A percentile compares a stretch with the other conserved stretches of the same genome.
Conservation (phyloP, 2,797 vertebrate species). For the Falco naumanni region DNA sequence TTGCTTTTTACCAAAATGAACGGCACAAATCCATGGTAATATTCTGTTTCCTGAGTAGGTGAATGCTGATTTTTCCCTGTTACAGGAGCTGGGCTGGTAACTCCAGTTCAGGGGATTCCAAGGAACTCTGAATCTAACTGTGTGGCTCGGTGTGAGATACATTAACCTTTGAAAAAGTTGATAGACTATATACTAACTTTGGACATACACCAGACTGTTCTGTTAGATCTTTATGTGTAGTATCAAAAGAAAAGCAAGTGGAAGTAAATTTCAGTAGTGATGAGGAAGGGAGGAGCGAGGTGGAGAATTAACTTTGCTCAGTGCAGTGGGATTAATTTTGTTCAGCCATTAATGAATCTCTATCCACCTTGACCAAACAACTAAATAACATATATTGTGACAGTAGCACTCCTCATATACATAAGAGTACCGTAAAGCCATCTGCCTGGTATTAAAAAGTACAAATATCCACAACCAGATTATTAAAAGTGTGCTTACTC, state of each 20-base stretch:
- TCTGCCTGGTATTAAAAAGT: background rate
- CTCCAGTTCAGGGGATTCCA: background rate
- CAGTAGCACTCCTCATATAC: background rate
- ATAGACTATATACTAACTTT: background rate
- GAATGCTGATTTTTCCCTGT: background rate
- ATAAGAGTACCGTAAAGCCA: background rate
- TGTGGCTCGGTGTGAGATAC: background rate
- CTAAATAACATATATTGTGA: background rate
- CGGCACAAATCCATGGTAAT: constrained; percentile 78
- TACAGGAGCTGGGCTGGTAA: background rate
- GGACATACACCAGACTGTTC: background rate
- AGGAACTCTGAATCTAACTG: background rate
- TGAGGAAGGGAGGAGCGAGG: background rate
- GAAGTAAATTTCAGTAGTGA: background rate
- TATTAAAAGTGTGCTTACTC: background rate
- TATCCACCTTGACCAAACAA: background rate
- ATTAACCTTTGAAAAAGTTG: background rate
- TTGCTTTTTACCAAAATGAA: constrained; percentile 94
- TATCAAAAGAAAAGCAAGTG: background rate
- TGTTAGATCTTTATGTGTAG: background rate
- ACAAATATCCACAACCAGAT: background rate
- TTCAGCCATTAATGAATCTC: background rate
- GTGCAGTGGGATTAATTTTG: background rate
- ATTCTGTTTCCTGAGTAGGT: background rate
- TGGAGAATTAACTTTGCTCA: background rate